These are phyloP conservation scores for Halcyon smyrnensis DNA, from an alignment of 2,797 vertebrate species.

Conservation along the genomic window DNA sequence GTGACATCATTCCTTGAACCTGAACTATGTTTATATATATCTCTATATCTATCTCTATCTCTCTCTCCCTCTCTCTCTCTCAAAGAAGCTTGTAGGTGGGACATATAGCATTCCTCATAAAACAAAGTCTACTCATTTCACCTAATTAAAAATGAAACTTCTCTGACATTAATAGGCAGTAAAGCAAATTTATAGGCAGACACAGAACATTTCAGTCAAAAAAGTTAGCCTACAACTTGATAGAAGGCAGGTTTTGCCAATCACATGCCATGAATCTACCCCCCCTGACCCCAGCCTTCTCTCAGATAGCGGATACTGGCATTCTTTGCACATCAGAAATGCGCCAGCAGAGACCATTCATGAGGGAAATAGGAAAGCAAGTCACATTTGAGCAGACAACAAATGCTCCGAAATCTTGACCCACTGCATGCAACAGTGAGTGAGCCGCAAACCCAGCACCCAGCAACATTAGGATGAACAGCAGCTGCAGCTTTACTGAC, in stretches of 20 bases:
- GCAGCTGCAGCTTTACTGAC: conserved; percentile 75
- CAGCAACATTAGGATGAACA: conserved; percentile 72
- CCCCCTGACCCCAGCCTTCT: conserved; percentile 83
- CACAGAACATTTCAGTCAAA: conserved; percentile 81
- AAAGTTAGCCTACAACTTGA: conserved; percentile 85
- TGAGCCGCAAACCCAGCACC: conserved; percentile 77
- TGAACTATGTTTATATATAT: conserved; percentile 65
- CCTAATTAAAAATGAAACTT: conserved; percentile 84
- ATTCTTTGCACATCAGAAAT: conserved; percentile 85
- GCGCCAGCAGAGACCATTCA: conserved; percentile 83
- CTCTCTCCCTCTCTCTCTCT: neutral
- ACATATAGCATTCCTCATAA: conserved; percentile 72
- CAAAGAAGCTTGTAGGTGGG: conserved; percentile 67
- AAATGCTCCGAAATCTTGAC: conserved; percentile 82
- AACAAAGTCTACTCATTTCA: conserved; percentile 76
- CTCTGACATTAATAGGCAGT: conserved; percentile 83
- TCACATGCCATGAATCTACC: conserved; percentile 83
- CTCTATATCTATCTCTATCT: neutral
- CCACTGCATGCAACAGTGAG: conserved; percentile 80
- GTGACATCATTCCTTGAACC: conserved; percentile 72
- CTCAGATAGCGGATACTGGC: conserved; percentile 81
- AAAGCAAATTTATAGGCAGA: conserved; percentile 83
- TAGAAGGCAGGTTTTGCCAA: conserved; percentile 84
- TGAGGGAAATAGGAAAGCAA: conserved; percentile 84
- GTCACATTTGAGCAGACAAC: conserved; percentile 82